Percentiles rank a stretch among this genome's conserved stretches.
These are phyloP conservation scores for Phocides pigmalion DNA, from an alignment of 1,140 invertebrate species.

Conservation along the genomic window DNA sequence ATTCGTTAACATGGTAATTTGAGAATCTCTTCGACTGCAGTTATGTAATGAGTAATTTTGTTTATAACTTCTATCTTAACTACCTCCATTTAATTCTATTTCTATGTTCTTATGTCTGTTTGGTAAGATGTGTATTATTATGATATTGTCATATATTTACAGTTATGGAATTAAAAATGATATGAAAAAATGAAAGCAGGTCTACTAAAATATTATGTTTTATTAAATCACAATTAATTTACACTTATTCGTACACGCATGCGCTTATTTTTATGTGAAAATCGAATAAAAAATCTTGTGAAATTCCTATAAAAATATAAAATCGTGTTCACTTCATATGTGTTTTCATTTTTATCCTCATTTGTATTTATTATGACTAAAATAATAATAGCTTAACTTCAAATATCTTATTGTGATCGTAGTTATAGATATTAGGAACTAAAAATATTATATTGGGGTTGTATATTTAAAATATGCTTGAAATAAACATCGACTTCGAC, in stretches of 20 bases:
- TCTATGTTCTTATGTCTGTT: conserved; percentile 3
- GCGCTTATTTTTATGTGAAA: conserved; percentile 17
- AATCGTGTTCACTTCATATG: conserved; percentile 11
- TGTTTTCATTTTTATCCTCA: conserved; percentile 8
- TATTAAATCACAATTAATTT: conserved; percentile 11
- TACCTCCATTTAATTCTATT: conserved; percentile 13
- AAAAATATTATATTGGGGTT: no score
- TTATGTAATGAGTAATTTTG: neutral
- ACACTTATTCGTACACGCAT: neutral
- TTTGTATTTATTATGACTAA: no score
- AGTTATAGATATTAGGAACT: conserved; percentile 2
- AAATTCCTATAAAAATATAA: conserved; percentile 16
- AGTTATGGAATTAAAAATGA: no score
- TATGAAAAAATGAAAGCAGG: no score
- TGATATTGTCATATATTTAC: no score
- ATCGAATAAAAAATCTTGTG: conserved; percentile 5
- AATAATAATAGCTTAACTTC: no score
- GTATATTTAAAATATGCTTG: no score
- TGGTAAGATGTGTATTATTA: no score
- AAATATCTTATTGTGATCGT: no score
- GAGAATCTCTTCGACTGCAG: conserved; percentile 13
- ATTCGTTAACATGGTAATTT: conserved; percentile 5
- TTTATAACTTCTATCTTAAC: neutral
- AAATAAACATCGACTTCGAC: no score
- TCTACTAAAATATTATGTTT: neutral